A percentile compares a stretch with the other conserved stretches of the same genome.
Evolutionary conservation across 2,113 vertebrate species (phyloP).

Genomic region (Mirounga angustirostris): DNA sequence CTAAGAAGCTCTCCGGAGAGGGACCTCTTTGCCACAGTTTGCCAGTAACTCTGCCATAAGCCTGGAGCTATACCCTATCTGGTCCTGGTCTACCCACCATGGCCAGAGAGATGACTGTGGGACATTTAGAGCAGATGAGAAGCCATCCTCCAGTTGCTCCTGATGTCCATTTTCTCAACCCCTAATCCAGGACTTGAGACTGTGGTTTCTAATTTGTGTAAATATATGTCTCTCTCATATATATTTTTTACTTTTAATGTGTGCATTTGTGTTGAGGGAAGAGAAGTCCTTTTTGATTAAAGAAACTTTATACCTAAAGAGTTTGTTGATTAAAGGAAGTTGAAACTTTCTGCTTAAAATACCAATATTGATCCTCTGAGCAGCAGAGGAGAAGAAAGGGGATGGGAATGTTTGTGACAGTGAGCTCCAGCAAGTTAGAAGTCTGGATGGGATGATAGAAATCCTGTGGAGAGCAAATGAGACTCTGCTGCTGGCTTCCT

Average conservation of each 20-base stretch:
- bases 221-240: not conserved
- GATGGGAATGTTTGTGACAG: not conserved
- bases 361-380: not conserved
- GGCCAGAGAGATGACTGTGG: not conserved
- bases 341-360: not conserved
- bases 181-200: not conserved
- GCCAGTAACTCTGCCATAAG: constrained; percentile 52
- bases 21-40: constrained; percentile 63
- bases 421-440: not conserved
- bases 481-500: not conserved
- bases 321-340: constrained; percentile 44
- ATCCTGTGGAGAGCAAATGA: not conserved
- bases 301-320: constrained; percentile 66
- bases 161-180: not conserved
- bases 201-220: constrained; percentile 44
- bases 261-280: constrained; percentile 64
- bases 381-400: not conserved
- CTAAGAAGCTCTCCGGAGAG: constrained; percentile 44
- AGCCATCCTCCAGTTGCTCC: not conserved
- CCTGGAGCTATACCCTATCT: not conserved
- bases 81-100: not conserved
- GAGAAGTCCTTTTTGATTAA: constrained; percentile 76
- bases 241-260: constrained; percentile 69
- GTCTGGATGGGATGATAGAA: not conserved
- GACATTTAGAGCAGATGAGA: not conserved